phyloP scores from a whole-genome alignment of 30 jellyfish, hydroid and myxozoan genomes.

The Aurelia coerulea region DNA sequence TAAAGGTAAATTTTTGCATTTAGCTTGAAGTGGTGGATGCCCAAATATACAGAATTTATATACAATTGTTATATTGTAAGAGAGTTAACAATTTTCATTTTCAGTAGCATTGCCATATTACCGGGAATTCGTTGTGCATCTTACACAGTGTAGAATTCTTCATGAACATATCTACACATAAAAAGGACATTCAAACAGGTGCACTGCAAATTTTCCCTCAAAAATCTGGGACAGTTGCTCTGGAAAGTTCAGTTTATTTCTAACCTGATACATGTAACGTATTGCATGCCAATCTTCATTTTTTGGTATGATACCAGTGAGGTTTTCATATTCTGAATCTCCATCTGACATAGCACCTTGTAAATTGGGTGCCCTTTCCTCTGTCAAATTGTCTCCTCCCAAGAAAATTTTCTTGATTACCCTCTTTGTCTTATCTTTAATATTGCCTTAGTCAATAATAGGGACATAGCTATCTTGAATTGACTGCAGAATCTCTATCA shows the following conservation, averaged over 20 bases:
- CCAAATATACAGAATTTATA: too few species aligned
- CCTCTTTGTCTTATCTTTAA: not conserved
- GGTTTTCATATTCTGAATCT: slow-evolving; percentile 21
- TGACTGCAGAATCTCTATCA: slow-evolving; percentile 34
- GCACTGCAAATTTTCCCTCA: too few species aligned
- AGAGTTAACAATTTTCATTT: too few species aligned
- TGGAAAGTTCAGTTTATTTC: not conserved
- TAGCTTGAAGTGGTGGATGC: too few species aligned
- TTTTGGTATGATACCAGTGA: slow-evolving; percentile 38
- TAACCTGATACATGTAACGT: slow-evolving; percentile 44
- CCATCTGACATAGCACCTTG: slow-evolving; percentile 55
- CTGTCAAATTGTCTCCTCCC: slow-evolving; percentile 60
- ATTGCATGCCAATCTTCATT: slow-evolving; percentile 65
- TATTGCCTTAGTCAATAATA: not conserved
- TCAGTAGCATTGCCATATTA: too few species aligned
- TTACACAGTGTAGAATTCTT: too few species aligned
- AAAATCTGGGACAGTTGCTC: too few species aligned
- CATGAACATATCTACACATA: too few species aligned
- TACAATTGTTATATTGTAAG: too few species aligned
- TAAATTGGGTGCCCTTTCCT: slow-evolving; percentile 40
- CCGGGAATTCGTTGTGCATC: too few species aligned
- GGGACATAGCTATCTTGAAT: slow-evolving; percentile 56
- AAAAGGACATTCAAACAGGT: too few species aligned
- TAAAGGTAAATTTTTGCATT: too few species aligned
- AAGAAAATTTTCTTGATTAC: slow-evolving; percentile 18